Evolutionary conservation across 2,888 invertebrate genomes (phyloP), one percentile per base, ranked within the genome.

Genomic region (Cyaniris semiargus): DNA sequence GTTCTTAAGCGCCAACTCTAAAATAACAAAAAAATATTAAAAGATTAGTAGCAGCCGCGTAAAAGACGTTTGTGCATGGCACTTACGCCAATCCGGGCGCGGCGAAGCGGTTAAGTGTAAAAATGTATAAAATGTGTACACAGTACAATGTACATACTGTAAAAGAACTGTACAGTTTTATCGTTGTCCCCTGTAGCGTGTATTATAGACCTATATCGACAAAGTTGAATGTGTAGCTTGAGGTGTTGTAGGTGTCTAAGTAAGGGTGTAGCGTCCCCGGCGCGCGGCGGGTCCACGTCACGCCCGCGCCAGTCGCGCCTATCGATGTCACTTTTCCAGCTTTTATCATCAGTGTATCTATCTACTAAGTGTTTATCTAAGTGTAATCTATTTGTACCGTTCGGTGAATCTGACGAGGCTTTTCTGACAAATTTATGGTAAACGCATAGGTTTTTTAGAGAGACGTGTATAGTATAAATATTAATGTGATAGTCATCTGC

Each of bases 401-500:
- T 74, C 6, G 56, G 56, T 71, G 58, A 44, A 76, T 56, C 38
- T 71, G 77, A 71, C 56, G 74, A 78, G 78, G 81, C 80, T 80
- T 81, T 80, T 80, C 79, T 77, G 80, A 79, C 78, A 78, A 77
- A 70, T 80, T 80, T 80, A 79, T 78, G 80, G 80, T 78, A 77
- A 79, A 76, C 76, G 79, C 78, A 79, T 81, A 77, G 72, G 78
- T 78, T 78, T 76, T 79, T 78, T 81, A 80, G 80, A 78, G 76
- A 53, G 77, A 79, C 70, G 77, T 80, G 77, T 79, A 78, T 80
- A 79, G 78, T 75, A 77, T 80, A 80, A 79, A 78, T 79, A 79
- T 81, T 76, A 78, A 80, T 82, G 81, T 82, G 81, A 82, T 78
- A 80, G 78, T 81, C 80, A 82, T 82, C 81, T 81, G 81, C 83